Conservation (phyloP, 2,113 vertebrate species). For the Hypanus sabinus region DNA sequence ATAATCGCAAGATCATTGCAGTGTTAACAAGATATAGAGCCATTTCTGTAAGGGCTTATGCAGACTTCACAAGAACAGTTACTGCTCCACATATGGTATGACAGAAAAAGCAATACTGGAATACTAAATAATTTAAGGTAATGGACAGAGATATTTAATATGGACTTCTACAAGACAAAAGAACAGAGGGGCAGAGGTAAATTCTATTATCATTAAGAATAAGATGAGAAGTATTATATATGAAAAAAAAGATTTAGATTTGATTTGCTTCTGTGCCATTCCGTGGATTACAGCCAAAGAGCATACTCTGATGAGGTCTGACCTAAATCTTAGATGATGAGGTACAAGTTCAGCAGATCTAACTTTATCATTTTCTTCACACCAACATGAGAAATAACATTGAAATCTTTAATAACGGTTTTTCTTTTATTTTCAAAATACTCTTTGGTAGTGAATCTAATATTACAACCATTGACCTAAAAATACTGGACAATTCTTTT, state of each 20-base stretch:
- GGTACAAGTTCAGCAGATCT: background rate
- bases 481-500: slow-evolving; percentile 12
- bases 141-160: background rate
- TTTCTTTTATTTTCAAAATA: background rate
- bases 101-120: no score
- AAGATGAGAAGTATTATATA: background rate
- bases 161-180: background rate
- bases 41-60: background rate
- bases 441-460: background rate
- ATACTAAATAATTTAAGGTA: background rate
- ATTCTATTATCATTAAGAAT: background rate
- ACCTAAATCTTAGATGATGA: background rate
- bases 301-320: background rate
- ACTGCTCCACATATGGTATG: background rate
- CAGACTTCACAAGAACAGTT: background rate
- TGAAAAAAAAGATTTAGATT: background rate
- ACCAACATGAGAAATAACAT: background rate
- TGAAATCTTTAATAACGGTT: background rate
- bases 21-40: background rate
- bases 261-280: background rate
- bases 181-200: background rate
- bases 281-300: background rate
- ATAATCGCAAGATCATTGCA: background rate
- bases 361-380: background rate
- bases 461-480: background rate